Evolutionary conservation across 2,113 vertebrate genomes (phyloP), one percentile per base, ranked within the genome.

Genomic region (Acinonyx jubatus): DNA sequence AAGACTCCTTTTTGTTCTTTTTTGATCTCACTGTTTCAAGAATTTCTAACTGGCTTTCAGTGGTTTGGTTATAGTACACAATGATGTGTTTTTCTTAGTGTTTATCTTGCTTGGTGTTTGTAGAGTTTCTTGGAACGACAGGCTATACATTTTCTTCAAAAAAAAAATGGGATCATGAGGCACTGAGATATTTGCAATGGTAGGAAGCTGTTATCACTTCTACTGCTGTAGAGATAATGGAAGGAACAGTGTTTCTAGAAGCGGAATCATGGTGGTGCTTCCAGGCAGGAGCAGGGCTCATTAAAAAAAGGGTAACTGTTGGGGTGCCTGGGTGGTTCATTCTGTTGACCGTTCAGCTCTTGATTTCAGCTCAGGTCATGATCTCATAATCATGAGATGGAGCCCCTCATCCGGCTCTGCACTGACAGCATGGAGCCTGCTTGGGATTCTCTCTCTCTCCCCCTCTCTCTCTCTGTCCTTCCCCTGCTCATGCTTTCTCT

Each of bases 1-100:
- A n/a, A 8, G 5, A 55, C 38, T 94, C 19, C 57, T 61, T 21
- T 74, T 91, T 81, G 71, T 80, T 87, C 96, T 87, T 73, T 45
- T 87, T 76, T 76, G 41, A 50, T 88, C 74, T 55, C n/a, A 45
- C 13, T 63, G 15, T 55, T 74, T 94, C 76, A 85, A 89, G 33
- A 48, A 55, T 90, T 87, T 85, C 31, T 93, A 74, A 74, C 12
- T 74, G 31, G 36, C 88, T 84, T 74, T 76, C 38, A 63, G 63
- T 13, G 69, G 33, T 89, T 19, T 92, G 38, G 45, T 38, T 94
- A 73, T 15, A 69, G 79, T 38, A 16, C 33, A 38, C 3, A 19
- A 65, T 71, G 41, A 61, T 48, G 1, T 27, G 3, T 14, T 76
- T 96, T 73, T 11, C n/a, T 91, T 61, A 18, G 18, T 76, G 12